A percentile compares a stretch with the other conserved stretches of the same genome.
phyloP scores from a whole-genome alignment of 2,113 vertebrate species.

The Polypterus senegalus region DNA sequence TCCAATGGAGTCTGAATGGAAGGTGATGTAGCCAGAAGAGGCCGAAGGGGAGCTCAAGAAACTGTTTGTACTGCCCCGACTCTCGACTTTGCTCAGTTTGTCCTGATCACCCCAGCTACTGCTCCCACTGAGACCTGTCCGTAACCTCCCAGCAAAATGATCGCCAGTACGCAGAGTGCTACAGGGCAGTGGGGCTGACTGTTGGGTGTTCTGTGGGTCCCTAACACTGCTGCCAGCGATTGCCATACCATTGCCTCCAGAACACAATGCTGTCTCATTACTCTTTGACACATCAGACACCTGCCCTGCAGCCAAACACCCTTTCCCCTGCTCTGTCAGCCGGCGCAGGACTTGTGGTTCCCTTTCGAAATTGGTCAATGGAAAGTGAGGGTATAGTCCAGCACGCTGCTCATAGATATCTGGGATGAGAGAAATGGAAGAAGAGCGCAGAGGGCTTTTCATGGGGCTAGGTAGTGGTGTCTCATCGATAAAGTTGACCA shows the following conservation, averaged over 20 bases:
- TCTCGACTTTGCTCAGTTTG: slow-evolving; percentile 39
- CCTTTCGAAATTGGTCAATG: slow-evolving; percentile 63
- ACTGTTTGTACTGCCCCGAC: slow-evolving; percentile 67
- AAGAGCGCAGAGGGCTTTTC: slow-evolving; percentile 47
- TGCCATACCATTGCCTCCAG: slow-evolving; percentile 20
- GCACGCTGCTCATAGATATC: slow-evolving; percentile 42
- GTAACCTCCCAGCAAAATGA: slow-evolving; percentile 26
- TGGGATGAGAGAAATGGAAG: slow-evolving; percentile 54
- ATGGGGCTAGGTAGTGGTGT: slow-evolving; percentile 57
- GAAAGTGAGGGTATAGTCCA: slow-evolving; percentile 46
- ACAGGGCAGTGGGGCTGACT: slow-evolving; percentile 24
- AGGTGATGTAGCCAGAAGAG: slow-evolving; percentile 65
- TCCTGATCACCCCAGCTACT: slow-evolving; percentile 43
- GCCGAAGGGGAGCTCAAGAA: slow-evolving; percentile 69
- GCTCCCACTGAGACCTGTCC: slow-evolving; percentile 31
- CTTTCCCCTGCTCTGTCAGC: slow-evolving; percentile 37
- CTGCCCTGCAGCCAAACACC: slow-evolving; percentile 22
- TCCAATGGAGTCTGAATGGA: slow-evolving; percentile 67
- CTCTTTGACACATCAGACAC: slow-evolving; percentile 19
- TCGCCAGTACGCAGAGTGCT: slow-evolving; percentile 23
- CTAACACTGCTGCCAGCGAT: slow-evolving; percentile 20
- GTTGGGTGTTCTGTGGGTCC: slow-evolving; percentile 16
- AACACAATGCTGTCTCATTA: slow-evolving; percentile 15
- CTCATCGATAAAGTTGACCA: slow-evolving; percentile 65
- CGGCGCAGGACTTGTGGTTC: slow-evolving; percentile 64